These are phyloP conservation scores for Myocastor coypus DNA, from an alignment of 2,113 vertebrate genomes.

Conservation along the genomic window DNA sequence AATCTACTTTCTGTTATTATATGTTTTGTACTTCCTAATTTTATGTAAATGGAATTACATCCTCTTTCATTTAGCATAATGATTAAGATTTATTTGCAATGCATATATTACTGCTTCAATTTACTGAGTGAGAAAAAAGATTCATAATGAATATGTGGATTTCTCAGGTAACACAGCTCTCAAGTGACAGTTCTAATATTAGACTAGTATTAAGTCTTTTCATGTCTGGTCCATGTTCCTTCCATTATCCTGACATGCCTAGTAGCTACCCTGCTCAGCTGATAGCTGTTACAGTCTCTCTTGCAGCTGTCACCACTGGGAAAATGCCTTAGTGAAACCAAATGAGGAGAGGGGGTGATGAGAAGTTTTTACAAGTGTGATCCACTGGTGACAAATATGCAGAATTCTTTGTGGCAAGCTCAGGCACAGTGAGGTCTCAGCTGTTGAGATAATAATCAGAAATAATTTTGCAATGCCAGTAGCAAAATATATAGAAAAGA, in stretches of 20 bases:
- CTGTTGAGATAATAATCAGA: constrained; percentile 67
- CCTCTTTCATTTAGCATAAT: neutral
- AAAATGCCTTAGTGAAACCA: constrained; percentile 57
- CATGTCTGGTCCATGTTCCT: neutral
- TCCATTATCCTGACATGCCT: neutral
- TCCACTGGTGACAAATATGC: constrained; percentile 50
- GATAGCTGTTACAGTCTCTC: neutral
- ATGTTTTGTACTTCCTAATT: constrained; percentile 40
- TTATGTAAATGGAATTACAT: constrained; percentile 22
- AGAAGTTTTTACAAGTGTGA: constrained; percentile 39
- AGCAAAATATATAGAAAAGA: constrained; percentile 3
- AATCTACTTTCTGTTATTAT: constrained; percentile 3
- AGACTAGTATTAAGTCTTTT: constrained; percentile 26
- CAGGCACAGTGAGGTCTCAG: constrained; percentile 59
- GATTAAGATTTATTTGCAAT: constrained; percentile 42
- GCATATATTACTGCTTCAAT: constrained; percentile 20
- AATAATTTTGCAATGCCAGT: constrained; percentile 24
- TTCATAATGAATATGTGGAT: neutral
- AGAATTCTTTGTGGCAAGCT: constrained; percentile 50
- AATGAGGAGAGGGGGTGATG: neutral
- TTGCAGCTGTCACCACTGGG: constrained; percentile 44
- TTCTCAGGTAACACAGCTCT: constrained; percentile 32
- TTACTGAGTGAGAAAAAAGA: constrained; percentile 50
- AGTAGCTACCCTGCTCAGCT: neutral
- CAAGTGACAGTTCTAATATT: constrained; percentile 47